Evolutionary conservation across 1,140 invertebrate genomes (phyloP).

Genomic region (Chionoecetes opilio): DNA sequence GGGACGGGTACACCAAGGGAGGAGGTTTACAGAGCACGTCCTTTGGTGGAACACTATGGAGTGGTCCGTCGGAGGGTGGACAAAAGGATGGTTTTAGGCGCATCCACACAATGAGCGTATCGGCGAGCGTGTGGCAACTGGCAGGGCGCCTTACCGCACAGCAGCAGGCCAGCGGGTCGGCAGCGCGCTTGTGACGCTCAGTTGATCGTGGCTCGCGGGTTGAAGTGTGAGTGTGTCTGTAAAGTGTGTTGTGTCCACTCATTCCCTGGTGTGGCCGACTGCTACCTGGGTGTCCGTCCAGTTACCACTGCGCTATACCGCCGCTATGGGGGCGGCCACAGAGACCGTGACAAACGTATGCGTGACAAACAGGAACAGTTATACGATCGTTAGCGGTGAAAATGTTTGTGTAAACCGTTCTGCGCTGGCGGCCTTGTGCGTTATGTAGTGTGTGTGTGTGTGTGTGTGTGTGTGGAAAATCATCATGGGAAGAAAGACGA

Average conservation of each 20-base stretch:
- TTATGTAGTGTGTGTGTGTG: not conserved
- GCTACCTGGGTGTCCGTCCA: not conserved
- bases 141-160: not conserved
- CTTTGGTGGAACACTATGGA: not conserved
- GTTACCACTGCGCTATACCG: not conserved
- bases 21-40: not conserved
- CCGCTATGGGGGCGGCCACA: not conserved
- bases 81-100: not conserved
- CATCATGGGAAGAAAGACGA: too few species aligned
- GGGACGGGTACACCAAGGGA: not conserved
- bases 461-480: not conserved
- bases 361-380: not conserved
- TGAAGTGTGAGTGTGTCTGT: constrained; percentile 4
- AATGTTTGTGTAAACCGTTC: not conserved
- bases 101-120: not conserved
- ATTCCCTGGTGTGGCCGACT: not conserved
- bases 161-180: not conserved
- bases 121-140: constrained; percentile 3
- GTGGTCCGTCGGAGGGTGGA: not conserved
- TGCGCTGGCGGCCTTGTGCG: not conserved
- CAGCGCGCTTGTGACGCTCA: not conserved
- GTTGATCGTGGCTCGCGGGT: not conserved
- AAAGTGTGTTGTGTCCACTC: not conserved
- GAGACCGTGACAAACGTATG: not conserved
- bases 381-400: not conserved